Base-by-base conservation (phyloP, 2,113 vertebrate species). In the Catharus minimus region DNA sequence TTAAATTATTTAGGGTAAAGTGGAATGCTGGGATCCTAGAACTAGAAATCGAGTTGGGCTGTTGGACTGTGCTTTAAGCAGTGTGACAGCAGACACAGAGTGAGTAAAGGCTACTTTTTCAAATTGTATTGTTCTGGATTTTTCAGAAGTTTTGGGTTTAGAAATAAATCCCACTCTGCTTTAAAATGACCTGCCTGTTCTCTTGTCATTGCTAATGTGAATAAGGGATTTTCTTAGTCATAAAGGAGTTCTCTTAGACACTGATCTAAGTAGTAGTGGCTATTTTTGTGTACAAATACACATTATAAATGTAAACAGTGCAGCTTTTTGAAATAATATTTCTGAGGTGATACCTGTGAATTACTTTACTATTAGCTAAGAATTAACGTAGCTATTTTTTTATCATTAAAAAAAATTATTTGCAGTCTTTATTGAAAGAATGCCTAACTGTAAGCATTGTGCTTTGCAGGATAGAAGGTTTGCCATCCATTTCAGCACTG, bases 21-120 rank as follows among this genome's bases (percentile, higher is more conserved):
- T 99, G 23, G 99, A 99, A 88, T 99, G 99, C 97, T 99, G 99
- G 99, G 99, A 99, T 91, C 99, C 99, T 22, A 98, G 99, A 53
- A 97, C 97, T 12, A 97, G 99, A 76, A 97, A 74, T 64, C 97
- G 98, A 57, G 99, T 99, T 41, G 99, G 98, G 23, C 27, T 98
- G 19, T 93, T 99, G 94, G 99, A 99, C 94, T 99, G 99, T 6
- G 99, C 99, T 3, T 96, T 99, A 56, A 99, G 97, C 94, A 99
- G 98, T 33, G 96, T 99, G 53, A 97, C 98, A 5, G 98, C 98
- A 38, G 98, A 98, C 77, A 97, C 98, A 38, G 98, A 99, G 99
- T 99, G 95, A 96, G 99, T 98, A 76, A 41, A 58, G 17, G 16
- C 50, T 39, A 1, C 22, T 11, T 88, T 82, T 81, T 79, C 60